A percentile compares a stretch with the other conserved stretches of the same genome.
These are phyloP conservation scores for Diadromus collaris DNA, from an alignment of 2,888 invertebrate species.

Conservation along the genomic window DNA sequence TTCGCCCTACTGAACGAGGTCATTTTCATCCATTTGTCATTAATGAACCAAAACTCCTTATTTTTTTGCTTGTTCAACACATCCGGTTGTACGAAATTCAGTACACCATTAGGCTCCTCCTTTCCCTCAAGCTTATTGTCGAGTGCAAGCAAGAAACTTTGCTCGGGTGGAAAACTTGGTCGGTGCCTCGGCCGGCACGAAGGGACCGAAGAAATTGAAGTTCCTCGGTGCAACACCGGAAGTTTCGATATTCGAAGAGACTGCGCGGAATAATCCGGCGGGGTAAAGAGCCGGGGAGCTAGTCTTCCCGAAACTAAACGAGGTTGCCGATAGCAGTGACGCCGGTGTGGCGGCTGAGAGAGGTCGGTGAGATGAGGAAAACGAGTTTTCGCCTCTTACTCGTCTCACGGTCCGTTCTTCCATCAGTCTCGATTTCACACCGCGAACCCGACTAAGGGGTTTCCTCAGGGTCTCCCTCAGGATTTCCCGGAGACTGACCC, in stretches of 20 bases:
- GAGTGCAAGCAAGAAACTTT: conserved; percentile 53
- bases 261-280: conserved; percentile 48
- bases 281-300: conserved; percentile 5
- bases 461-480: conserved; percentile 33
- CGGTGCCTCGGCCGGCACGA: background rate
- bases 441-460: conserved; percentile 2
- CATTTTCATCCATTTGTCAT: background rate
- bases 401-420: conserved; percentile 24
- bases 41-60: background rate
- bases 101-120: conserved; percentile 8
- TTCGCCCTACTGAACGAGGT: background rate
- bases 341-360: background rate
- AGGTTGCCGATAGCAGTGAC: conserved; percentile 23
- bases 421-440: conserved; percentile 59
- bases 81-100: conserved; percentile 5
- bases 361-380: conserved; percentile 43
- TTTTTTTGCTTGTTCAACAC: conserved; percentile 37
- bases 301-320: conserved; percentile 28
- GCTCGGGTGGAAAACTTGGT: conserved; percentile 37
- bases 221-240: conserved; percentile 32
- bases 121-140: conserved; percentile 45
- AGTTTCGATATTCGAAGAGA: conserved; percentile 59
- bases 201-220: conserved; percentile 28
- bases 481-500: conserved; percentile 35
- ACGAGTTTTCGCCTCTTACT: conserved; percentile 42